Evolutionary conservation across 37 sponge, comb jelly and placozoan genomes (phyloP), one percentile per base, ranked within the genome.

Genomic region (Oscarella lobularis): DNA sequence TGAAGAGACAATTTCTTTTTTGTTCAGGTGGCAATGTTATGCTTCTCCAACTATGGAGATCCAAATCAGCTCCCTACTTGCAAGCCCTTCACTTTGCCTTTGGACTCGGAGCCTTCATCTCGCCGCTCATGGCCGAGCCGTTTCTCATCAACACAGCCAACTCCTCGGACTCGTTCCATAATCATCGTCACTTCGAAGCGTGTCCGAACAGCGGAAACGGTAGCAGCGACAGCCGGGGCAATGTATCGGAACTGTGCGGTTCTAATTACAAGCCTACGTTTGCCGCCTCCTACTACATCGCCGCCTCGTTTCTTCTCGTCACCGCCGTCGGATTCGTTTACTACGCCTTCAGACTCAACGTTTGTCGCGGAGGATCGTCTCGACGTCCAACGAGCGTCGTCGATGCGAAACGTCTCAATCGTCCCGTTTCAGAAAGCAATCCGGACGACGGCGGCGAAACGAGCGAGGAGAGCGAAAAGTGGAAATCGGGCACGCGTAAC

Each of bases 71-170:
- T 20, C 87, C 87, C 0, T 82, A 66, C 32, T 79, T 86, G 83
- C 87, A 87, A 38, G 33, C 79, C 2, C 40, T 87, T 1, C 87
- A 87, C 48, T 82, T 79, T 34, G 0, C 60, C 5, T 87, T 82
- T 71, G 83, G 76, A 27, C 37, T 83, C 48, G 87, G 87, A 2
- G 83, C 87, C 1, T 76, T 87, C 34, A 4, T 83, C 29, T 78
- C 87, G 4, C 87, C 87, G 27, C 73, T 83, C 9, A 78, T 86
- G 9, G 75, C 87, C 1, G 79, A 82, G 67, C 79, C 75, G 0
- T 86, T 86, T 67, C 35, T 36, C 6, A 74, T 55, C 38, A 35
- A 70, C 35, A 14, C 60, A 48, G 60, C 60, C 14, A 20, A 27
- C 14, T 48, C 60, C 60, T 48, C 60, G 14, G 60, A 27, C 20